A percentile compares a stretch with the other conserved stretches of the same genome.
phyloP scores from a whole-genome alignment of 2,888 invertebrate species.

The Hypomecis atomaria region DNA sequence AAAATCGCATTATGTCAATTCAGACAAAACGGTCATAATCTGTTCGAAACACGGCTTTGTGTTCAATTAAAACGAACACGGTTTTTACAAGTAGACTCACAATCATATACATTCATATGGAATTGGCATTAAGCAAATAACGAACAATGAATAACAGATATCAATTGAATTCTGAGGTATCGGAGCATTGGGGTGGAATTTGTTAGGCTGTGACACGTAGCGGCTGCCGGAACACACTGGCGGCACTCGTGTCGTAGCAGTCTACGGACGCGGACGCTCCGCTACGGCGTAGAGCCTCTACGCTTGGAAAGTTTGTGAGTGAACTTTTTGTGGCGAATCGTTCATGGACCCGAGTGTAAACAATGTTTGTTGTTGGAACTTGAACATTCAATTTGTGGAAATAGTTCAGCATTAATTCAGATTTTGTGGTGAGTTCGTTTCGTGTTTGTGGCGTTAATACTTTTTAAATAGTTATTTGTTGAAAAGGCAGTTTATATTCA shows the following conservation, averaged over 20 bases:
- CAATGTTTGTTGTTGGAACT: slow-evolving; percentile 44
- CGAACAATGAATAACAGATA: slow-evolving; percentile 39
- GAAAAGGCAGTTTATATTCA: too few species aligned
- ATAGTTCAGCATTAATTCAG: slow-evolving; percentile 9
- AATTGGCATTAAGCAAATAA: slow-evolving; percentile 46
- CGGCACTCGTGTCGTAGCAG: slow-evolving; percentile 63
- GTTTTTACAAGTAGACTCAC: background rate
- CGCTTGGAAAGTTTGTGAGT: slow-evolving; percentile 57
- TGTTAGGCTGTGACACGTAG: slow-evolving; percentile 26
- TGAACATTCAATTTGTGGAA: slow-evolving; percentile 34
- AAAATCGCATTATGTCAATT: slow-evolving; percentile 8
- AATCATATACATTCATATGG: slow-evolving; percentile 1
- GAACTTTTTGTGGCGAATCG: slow-evolving; percentile 46
- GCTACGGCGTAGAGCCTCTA: slow-evolving; percentile 62
- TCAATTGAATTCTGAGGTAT: slow-evolving; percentile 41
- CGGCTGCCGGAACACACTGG: slow-evolving; percentile 27
- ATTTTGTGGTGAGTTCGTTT: slow-evolving; percentile 19
- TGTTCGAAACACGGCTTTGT: slow-evolving; percentile 39
- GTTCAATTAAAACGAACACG: slow-evolving; percentile 2
- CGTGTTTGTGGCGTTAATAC: background rate
- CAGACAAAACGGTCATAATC: slow-evolving; percentile 60
- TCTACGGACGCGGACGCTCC: slow-evolving; percentile 62
- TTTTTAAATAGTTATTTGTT: background rate
- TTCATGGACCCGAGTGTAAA: slow-evolving; percentile 30
- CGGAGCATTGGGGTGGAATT: slow-evolving; percentile 14